Percentiles rank a stretch among this genome's conserved stretches.
phyloP scores from a whole-genome alignment of 2,113 vertebrate species.

The Nothocercus julius region DNA sequence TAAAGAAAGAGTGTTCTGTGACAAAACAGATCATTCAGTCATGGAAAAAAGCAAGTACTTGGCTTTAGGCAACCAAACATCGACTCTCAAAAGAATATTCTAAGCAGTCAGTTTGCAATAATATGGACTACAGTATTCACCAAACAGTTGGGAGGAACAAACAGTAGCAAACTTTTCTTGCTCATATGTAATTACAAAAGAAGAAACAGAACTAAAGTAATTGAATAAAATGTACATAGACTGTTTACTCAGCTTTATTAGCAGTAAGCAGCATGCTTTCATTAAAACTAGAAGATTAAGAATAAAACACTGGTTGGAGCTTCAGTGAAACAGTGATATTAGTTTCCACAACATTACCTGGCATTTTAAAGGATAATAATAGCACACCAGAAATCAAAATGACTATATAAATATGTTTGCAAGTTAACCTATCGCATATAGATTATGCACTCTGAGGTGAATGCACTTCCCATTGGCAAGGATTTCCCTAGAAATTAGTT shows the following conservation, averaged over 20 bases:
- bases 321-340: conserved; percentile 36
- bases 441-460: background rate
- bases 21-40: conserved; percentile 23
- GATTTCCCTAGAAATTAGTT: background rate
- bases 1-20: background rate
- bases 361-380: background rate
- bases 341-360: conserved; percentile 53
- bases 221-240: conserved; percentile 51
- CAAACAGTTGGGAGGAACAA: conserved; percentile 42
- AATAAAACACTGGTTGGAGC: conserved; percentile 26
- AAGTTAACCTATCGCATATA: background rate
- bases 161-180: conserved; percentile 7
- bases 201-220: conserved; percentile 51
- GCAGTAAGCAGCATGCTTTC: background rate
- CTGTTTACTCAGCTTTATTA: conserved; percentile 56
- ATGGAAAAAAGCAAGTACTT: conserved; percentile 12
- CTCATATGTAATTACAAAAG: conserved; percentile 42
- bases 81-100: background rate
- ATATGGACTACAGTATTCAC: conserved; percentile 25
- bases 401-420: background rate
- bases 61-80: background rate
- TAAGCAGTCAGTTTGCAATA: conserved; percentile 25
- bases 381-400: conserved; percentile 1
- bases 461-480: background rate
- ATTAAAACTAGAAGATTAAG: conserved; percentile 39